These are phyloP conservation scores for Nycticorax nycticorax DNA, from an alignment of 2,113 vertebrate species.

Conservation along the genomic window DNA sequence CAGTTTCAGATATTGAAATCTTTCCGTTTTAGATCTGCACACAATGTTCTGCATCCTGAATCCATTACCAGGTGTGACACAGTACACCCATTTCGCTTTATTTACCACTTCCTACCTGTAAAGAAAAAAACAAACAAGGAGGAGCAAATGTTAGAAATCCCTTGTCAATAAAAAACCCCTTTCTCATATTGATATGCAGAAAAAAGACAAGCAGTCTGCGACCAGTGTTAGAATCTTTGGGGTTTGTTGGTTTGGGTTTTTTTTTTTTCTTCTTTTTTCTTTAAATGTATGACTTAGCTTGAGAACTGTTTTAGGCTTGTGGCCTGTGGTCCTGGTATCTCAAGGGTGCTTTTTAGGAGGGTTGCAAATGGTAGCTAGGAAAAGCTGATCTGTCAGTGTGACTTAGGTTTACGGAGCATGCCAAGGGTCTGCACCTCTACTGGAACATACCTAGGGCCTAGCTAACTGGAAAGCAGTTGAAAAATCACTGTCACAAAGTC, in stretches of 20 bases:
- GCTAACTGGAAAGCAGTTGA: neutral
- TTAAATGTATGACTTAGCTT: neutral
- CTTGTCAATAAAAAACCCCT: neutral
- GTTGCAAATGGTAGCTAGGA: neutral
- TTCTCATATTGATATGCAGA: neutral
- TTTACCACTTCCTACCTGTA: neutral
- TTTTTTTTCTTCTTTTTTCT: neutral
- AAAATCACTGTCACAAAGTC: neutral
- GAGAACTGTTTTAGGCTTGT: neutral
- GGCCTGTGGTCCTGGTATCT: neutral
- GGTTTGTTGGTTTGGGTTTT: neutral
- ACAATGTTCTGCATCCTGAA: neutral
- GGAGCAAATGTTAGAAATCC: neutral
- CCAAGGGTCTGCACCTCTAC: neutral
- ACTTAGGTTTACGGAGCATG: neutral
- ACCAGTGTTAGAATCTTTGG: neutral
- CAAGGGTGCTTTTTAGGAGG: neutral
- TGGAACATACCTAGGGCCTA: neutral
- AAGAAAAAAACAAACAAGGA: neutral
- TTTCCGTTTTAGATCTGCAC: neutral
- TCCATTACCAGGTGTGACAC: neutral
- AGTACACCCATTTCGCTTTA: neutral
- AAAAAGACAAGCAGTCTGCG: neutral
- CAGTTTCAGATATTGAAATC: constrained; percentile 1
- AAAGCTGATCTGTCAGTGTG: neutral